Evolutionary conservation across 1,140 invertebrate genomes (phyloP).

Genomic region (Oedothorax gibbosus): DNA sequence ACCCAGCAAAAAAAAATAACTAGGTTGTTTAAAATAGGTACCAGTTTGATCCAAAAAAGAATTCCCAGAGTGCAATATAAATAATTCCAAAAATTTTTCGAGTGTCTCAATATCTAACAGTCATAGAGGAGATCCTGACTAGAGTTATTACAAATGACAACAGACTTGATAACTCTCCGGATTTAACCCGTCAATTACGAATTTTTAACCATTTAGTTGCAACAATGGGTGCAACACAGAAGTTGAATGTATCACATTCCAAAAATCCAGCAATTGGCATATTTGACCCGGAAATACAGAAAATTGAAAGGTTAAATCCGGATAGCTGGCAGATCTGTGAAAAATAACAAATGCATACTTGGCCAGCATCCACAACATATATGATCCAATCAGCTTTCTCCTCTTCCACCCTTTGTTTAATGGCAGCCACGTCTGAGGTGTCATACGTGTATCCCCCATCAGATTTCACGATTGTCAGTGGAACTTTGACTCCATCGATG

Average conservation of each 20-base stretch:
- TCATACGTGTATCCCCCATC: constrained; percentile 99
- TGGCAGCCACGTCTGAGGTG: constrained; percentile 95
- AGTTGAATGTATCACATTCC: background rate
- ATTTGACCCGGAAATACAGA: background rate
- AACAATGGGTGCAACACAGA: background rate
- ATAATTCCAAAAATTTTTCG: too few species aligned
- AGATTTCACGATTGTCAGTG: constrained; percentile 95
- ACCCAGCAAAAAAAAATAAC: too few species aligned
- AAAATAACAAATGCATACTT: constrained; percentile 70
- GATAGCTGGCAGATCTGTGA: too few species aligned
- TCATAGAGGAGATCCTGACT: too few species aligned
- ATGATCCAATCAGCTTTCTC: constrained; percentile 92
- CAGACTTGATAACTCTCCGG: too few species aligned
- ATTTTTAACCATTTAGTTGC: background rate
- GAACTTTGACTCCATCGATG: constrained; percentile 75
- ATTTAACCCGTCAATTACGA: background rate
- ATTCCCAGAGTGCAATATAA: too few species aligned
- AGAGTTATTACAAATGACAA: too few species aligned
- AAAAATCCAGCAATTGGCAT: background rate
- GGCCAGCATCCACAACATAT: constrained; percentile 96
- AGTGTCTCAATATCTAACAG: too few species aligned
- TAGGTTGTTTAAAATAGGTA: too few species aligned
- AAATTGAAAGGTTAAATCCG: background rate
- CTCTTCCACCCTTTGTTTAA: constrained; percentile 88
- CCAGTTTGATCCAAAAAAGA: too few species aligned